Evolutionary conservation across 1,140 invertebrate species (phyloP), one percentile per base, ranked within the genome.

Genomic region (Anagrus nilaparvatae): DNA sequence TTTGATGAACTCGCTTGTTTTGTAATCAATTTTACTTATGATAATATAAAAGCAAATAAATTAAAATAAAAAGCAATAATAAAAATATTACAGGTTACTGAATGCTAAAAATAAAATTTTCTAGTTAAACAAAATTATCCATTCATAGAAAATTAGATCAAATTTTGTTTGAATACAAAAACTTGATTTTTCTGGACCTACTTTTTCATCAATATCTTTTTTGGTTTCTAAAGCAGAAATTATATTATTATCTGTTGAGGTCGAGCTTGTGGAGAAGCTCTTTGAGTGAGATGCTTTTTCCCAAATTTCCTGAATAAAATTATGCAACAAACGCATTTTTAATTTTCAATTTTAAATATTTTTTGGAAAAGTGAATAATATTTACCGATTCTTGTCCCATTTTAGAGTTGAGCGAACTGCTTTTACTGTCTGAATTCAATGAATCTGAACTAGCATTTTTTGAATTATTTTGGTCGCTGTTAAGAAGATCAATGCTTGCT

Each of bases 351-450:
- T 31, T 38, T 44, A 32, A n/a, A n/a, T n/a, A n/a, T n/a, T n/a
- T 27, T 27, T 27, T 27, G 24, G 24, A 8, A 6, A 27, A 27
- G 12, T 27, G 24, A 25, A 36, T 25, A 32, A 34, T 44, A 40
- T n/a, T 76, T 75, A 82, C 80, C 59, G 77, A 79, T 70, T 86
- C 82, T 56, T 77, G 78, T 58, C 73, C 81, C 61, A 78, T 74
- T 72, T 86, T 87, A 19, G 83, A 85, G 67, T 84, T 85, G 44
- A 86, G 70, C 36, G 83, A 86, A 65, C 81, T 84, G 48, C 83
- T 86, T 71, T 87, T 87, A 25, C 81, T 84, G 54, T 86, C 82
- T 1, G 83, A 83, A 60, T 82, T 77, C 46, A 87, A 69, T 12
- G 82, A 85, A 63, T 87, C 84, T 24, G 78, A 78, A 63, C 81